A percentile compares a stretch with the other conserved stretches of the same genome.
Conservation (phyloP, 2,888 invertebrate species). For the Argyresthia goedartella region DNA sequence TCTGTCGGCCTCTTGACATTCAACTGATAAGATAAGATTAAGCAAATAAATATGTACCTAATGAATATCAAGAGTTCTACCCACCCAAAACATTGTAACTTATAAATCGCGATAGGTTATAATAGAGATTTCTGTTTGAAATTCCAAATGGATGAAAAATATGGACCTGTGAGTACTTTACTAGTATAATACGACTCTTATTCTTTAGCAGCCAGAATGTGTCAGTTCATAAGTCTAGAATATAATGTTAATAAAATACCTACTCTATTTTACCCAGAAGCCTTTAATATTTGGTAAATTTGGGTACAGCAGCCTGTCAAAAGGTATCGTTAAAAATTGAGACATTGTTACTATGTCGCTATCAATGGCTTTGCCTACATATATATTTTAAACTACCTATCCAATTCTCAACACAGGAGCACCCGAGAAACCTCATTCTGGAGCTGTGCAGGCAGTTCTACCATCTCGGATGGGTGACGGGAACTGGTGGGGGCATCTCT, state of each 20-base stretch:
- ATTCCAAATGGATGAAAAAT: slow-evolving; percentile 11
- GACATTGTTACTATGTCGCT: not conserved
- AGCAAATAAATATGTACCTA: no score
- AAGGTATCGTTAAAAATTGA: not conserved
- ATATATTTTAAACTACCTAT: not conserved
- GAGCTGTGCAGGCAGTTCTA: slow-evolving; percentile 93
- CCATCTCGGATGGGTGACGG: slow-evolving; percentile 94
- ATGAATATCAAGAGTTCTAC: no score
- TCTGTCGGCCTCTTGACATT: no score
- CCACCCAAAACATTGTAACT: no score
- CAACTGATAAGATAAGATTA: no score
- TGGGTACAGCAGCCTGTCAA: not conserved
- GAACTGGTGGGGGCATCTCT: slow-evolving; percentile 96
- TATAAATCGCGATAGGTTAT: no score
- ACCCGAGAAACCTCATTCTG: slow-evolving; percentile 89
- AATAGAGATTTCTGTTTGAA: not conserved
- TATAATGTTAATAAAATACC: no score
- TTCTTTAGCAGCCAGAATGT: no score
- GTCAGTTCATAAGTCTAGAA: no score
- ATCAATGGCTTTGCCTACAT: not conserved
- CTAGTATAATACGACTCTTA: no score
- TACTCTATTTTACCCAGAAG: no score
- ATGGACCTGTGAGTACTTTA: slow-evolving; percentile 23
- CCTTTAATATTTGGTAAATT: not conserved
- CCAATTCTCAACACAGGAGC: slow-evolving; percentile 63